Percentiles rank a stretch among this genome's conserved stretches.
These are phyloP conservation scores for Hymenopus coronatus DNA, from an alignment of 2,888 invertebrate genomes.

Conservation along the genomic window DNA sequence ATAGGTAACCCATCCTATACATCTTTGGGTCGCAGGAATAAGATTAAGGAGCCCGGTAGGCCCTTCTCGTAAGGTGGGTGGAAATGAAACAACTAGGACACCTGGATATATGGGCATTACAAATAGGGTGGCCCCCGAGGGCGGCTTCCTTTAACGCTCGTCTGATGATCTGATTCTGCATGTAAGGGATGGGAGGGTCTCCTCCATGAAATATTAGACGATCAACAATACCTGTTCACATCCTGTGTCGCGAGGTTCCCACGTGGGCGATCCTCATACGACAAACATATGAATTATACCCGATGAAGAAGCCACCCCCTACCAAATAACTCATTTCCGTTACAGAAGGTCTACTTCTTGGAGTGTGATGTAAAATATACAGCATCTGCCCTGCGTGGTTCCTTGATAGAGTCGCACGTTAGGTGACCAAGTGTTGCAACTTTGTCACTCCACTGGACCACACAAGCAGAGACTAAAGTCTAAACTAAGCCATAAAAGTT, in stretches of 20 bases:
- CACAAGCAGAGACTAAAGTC: not conserved
- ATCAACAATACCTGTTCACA: not conserved
- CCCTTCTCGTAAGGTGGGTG: not conserved
- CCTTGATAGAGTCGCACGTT: not conserved
- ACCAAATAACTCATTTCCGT: not conserved
- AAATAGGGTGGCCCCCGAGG: not conserved
- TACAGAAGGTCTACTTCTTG: not conserved
- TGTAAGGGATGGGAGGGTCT: not conserved
- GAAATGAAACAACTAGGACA: not conserved
- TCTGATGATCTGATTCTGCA: not conserved
- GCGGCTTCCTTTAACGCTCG: not conserved
- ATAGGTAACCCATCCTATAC: constrained; percentile 4
- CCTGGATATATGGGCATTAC: not conserved
- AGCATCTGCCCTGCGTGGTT: not conserved
- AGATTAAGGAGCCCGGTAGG: not conserved
- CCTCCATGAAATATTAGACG: not conserved
- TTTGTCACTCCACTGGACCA: not conserved
- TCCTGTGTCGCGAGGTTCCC: not conserved
- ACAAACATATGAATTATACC: not conserved
- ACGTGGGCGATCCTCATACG: not conserved
- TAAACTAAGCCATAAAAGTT: too few relatives aligned
- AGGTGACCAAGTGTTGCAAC: not conserved
- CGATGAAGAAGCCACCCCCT: not conserved
- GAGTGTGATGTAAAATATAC: not conserved
- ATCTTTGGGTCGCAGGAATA: constrained; percentile 6